These are phyloP conservation scores for Rhynchomys soricoides DNA, from an alignment of 2,113 vertebrate genomes.

Conservation along the genomic window DNA sequence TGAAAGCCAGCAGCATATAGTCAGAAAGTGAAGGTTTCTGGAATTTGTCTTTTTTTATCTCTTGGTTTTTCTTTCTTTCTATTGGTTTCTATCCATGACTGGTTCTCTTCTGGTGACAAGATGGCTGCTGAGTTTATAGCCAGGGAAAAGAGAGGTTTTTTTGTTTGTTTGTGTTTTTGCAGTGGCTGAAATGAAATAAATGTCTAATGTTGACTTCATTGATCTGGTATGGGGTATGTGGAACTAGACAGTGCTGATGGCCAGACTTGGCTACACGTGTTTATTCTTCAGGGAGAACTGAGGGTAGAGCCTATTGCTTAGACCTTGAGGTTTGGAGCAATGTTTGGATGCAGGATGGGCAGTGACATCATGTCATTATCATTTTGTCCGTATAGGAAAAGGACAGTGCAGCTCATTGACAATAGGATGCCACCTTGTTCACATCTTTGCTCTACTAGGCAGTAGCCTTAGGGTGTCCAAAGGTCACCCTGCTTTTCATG, in stretches of 20 bases:
- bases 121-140: neutral
- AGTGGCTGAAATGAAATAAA: neutral
- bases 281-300: neutral
- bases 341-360: neutral
- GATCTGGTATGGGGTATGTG: neutral
- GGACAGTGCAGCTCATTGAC: neutral
- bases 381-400: neutral
- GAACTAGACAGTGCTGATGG: neutral
- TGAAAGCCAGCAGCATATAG: neutral
- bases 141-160: neutral
- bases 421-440: neutral
- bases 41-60: slow-evolving; percentile 5
- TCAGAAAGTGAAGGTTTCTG: neutral
- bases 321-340: neutral
- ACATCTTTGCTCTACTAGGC: neutral
- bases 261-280: neutral
- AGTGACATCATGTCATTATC: neutral
- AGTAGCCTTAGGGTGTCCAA: neutral
- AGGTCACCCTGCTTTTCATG: neutral
- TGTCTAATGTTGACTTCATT: neutral
- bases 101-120: neutral
- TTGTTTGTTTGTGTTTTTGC: neutral
- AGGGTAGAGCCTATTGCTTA: neutral
- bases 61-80: slow-evolving; percentile 2
- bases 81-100: neutral